phyloP scores from a whole-genome alignment of 1,140 invertebrate genomes.

The Drosophila elegans region DNA sequence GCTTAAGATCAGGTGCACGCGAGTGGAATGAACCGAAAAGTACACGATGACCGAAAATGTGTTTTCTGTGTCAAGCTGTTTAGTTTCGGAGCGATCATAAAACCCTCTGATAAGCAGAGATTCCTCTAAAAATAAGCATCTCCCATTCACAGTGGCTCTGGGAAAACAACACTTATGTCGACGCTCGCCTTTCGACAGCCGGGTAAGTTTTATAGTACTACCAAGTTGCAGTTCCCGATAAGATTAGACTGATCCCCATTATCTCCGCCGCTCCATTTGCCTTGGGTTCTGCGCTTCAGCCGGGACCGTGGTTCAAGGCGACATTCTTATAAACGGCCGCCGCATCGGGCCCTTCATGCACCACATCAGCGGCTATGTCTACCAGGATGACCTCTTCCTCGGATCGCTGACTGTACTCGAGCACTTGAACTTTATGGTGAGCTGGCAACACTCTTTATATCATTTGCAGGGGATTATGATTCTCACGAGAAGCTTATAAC shows the following conservation, averaged over 20 bases:
- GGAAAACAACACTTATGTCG: slow-evolving; percentile 97
- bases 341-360: slow-evolving; percentile 90
- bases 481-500: neutral
- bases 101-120: slow-evolving; percentile 10
- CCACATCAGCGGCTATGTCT: slow-evolving; percentile 95
- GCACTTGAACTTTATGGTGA: slow-evolving; percentile 95
- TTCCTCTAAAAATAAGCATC: slow-evolving; percentile 21
- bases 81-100: neutral
- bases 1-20: neutral
- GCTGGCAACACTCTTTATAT: neutral
- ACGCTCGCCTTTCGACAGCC: slow-evolving; percentile 92
- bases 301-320: slow-evolving; percentile 90
- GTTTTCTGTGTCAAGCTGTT: slow-evolving; percentile 28
- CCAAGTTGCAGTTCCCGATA: slow-evolving; percentile 37
- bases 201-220: slow-evolving; percentile 84
- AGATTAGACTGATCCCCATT: slow-evolving; percentile 47
- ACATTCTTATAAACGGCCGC: slow-evolving; percentile 90
- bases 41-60: slow-evolving; percentile 19
- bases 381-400: slow-evolving; percentile 97
- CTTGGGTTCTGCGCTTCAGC: slow-evolving; percentile 83
- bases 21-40: slow-evolving; percentile 30
- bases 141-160: slow-evolving; percentile 90
- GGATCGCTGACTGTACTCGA: slow-evolving; percentile 94
- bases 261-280: slow-evolving; percentile 18
- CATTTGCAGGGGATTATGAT: neutral